phyloP scores from a whole-genome alignment of 2,113 vertebrate genomes.

The Hippocampus mohnikei region DNA sequence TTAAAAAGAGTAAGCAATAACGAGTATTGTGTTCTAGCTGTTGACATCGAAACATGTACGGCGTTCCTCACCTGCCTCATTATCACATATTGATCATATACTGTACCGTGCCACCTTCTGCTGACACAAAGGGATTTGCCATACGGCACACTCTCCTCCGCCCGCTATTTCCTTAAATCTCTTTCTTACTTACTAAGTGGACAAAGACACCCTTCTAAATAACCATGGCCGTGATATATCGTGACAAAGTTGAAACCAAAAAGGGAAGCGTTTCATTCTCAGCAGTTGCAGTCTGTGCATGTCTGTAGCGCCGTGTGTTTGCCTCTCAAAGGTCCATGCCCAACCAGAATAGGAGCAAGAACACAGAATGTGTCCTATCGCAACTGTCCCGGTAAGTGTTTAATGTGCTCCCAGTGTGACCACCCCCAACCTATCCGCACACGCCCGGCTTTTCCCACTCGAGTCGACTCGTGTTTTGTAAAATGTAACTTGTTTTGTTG shows the following conservation, averaged over 20 bases:
- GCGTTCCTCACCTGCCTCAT: constrained; percentile 26
- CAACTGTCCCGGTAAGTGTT: constrained; percentile 72
- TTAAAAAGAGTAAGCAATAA: constrained; percentile 53
- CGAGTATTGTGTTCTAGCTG: constrained; percentile 35
- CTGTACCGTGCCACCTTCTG: constrained; percentile 52
- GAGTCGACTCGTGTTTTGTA: constrained; percentile 38
- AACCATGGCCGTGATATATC: constrained; percentile 29
- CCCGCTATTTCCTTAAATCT: constrained; percentile 41
- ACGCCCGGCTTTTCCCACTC: constrained; percentile 52
- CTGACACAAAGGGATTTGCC: constrained; percentile 58
- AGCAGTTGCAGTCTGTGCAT: constrained; percentile 53
- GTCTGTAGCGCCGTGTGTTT: constrained; percentile 69
- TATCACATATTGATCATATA: constrained; percentile 54
- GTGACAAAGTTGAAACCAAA: constrained; percentile 29
- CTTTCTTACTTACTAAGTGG: constrained; percentile 17
- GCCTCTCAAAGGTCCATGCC: constrained; percentile 73
- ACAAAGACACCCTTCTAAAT: constrained; percentile 24
- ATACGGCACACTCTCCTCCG: constrained; percentile 54
- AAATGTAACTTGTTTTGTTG: constrained; percentile 32
- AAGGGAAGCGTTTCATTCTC: constrained; percentile 31
- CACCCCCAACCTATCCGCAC: constrained; percentile 38
- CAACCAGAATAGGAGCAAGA: constrained; percentile 71
- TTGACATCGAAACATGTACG: constrained; percentile 22
- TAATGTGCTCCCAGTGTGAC: constrained; percentile 60
- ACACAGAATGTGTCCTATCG: constrained; percentile 71